These are phyloP conservation scores for Cataglyphis albicans DNA, from an alignment of 2,888 invertebrate species.

Conservation along the genomic window DNA sequence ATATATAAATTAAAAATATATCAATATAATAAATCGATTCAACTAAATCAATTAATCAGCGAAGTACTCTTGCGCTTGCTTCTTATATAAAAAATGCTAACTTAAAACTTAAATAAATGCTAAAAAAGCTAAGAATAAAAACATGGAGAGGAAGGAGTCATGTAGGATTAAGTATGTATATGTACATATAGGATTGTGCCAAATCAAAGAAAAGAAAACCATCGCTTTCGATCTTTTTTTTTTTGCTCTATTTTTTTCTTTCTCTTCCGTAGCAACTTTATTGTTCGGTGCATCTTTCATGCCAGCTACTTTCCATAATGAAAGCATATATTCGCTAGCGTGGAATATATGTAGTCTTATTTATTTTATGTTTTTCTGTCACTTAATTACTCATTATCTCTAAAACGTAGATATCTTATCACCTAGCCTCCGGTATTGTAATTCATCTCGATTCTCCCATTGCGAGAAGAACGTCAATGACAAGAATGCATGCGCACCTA, in stretches of 20 bases:
- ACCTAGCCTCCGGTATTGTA: conserved; percentile 76
- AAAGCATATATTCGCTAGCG: conserved; percentile 82
- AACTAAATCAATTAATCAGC: conserved; percentile 34
- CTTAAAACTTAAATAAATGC: neutral
- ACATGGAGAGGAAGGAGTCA: neutral
- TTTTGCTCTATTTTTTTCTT: conserved; percentile 31
- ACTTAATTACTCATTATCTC: conserved; percentile 76
- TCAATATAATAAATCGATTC: neutral
- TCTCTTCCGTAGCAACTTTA: conserved; percentile 79
- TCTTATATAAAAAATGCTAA: neutral
- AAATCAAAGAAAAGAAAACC: conserved; percentile 70
- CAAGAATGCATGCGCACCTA: conserved; percentile 26
- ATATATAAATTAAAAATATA: neutral
- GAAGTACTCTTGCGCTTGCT: neutral
- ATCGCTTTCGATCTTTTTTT: conserved; percentile 56
- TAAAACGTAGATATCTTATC: conserved; percentile 79
- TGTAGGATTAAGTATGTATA: neutral
- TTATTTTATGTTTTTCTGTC: conserved; percentile 64
- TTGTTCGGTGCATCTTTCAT: conserved; percentile 82
- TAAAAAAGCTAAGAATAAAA: conserved; percentile 20
- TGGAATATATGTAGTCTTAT: conserved; percentile 76
- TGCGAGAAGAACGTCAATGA: conserved; percentile 43
- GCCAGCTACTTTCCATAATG: conserved; percentile 81
- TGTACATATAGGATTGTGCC: conserved; percentile 35
- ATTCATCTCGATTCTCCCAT: conserved; percentile 54